Evolutionary conservation across 2,797 vertebrate genomes (phyloP).

Genomic region (Sebastes variabilis): DNA sequence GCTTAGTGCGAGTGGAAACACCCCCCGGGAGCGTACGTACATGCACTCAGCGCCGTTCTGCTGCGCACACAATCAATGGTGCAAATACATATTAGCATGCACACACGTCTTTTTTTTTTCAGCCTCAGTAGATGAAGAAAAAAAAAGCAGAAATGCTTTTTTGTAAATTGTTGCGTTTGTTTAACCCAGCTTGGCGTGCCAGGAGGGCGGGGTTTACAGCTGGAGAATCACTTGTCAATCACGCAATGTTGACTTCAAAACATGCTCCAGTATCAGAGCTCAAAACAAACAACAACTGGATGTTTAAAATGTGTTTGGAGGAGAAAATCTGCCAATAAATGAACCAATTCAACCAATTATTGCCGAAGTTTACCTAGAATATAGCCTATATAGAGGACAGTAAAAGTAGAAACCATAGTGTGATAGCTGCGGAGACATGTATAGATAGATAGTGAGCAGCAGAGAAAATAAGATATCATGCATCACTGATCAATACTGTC

Average conservation of each 20-base stretch:
- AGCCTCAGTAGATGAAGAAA: conserved; percentile 75
- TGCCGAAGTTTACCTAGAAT: not conserved
- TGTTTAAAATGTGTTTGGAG: not conserved
- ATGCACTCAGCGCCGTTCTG: conserved; percentile 20
- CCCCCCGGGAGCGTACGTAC: conserved; percentile 20
- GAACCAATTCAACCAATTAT: not conserved
- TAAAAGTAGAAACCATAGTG: not conserved
- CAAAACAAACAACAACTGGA: not conserved
- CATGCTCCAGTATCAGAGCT: not conserved
- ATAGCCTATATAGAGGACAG: not conserved
- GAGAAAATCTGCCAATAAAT: not conserved
- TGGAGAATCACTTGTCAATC: conserved; percentile 38
- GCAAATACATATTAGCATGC: conserved; percentile 24
- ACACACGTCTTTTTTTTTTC: conserved; percentile 59
- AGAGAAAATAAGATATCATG: conserved; percentile 74
- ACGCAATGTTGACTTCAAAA: not conserved
- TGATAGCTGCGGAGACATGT: conserved; percentile 12
- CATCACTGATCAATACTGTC: conserved; percentile 74
- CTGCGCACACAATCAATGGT: conserved; percentile 40
- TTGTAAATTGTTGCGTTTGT: conserved; percentile 47
- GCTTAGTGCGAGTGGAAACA: conserved; percentile 11
- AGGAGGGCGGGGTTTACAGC: conserved; percentile 23
- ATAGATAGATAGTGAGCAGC: conserved; percentile 24
- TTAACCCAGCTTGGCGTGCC: conserved; percentile 22
- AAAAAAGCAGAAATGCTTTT: conserved; percentile 65